Percentiles rank a stretch among this genome's conserved stretches.
Evolutionary conservation across 2,113 vertebrate species (phyloP).

Genomic region (Silurus asotus): DNA sequence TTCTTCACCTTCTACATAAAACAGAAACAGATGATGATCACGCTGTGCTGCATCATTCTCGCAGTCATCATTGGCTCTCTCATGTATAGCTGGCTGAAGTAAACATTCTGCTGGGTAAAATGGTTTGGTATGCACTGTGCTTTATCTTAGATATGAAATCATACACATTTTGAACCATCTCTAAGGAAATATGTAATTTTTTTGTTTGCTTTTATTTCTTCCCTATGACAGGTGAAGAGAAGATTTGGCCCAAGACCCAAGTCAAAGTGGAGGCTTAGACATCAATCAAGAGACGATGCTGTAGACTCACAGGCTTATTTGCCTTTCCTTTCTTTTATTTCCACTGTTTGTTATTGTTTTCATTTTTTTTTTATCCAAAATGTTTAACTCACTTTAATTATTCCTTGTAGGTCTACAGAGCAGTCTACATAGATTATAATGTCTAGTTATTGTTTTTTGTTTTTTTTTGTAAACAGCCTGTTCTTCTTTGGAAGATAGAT

Average conservation of each 20-base stretch:
- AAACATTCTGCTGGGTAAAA: slow-evolving; percentile 54
- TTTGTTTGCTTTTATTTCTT: not conserved
- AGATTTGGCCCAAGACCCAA: not conserved
- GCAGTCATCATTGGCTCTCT: slow-evolving; percentile 81
- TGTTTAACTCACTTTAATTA: not conserved
- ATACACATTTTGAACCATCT: not conserved
- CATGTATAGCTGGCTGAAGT: slow-evolving; percentile 87
- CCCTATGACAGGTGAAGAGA: slow-evolving; percentile 10
- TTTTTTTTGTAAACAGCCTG: not conserved
- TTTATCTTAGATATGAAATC: not conserved
- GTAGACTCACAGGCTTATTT: not conserved
- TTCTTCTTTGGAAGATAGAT: not conserved
- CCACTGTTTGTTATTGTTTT: not conserved
- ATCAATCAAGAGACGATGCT: slow-evolving; percentile 1
- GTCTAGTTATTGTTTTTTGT: not conserved
- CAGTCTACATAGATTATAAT: not conserved
- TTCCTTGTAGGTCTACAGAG: not conserved
- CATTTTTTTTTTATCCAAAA: not conserved
- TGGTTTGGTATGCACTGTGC: not conserved
- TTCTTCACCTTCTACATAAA: slow-evolving; percentile 35
- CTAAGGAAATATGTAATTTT: not conserved
- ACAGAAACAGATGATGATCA: slow-evolving; percentile 98
- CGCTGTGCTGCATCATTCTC: slow-evolving; percentile 87
- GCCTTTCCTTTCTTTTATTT: slow-evolving; percentile 3
- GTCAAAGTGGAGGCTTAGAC: not conserved